Percentiles rank a stretch among this genome's conserved stretches.
Evolutionary conservation across 2,113 vertebrate species (phyloP).

Genomic region (Setophaga petechia): DNA sequence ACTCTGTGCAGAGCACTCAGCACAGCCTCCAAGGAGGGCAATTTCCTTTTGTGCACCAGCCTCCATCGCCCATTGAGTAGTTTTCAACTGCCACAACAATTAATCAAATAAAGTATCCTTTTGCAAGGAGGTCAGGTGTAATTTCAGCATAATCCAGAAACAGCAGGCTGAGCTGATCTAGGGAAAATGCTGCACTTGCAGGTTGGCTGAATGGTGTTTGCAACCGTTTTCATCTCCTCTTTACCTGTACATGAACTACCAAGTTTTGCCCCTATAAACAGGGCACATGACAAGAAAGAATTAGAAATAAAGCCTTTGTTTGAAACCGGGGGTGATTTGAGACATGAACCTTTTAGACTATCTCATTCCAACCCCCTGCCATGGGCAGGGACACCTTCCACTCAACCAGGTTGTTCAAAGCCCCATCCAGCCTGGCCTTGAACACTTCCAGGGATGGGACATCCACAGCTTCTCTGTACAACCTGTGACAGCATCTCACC

Average conservation of each 20-base stretch:
- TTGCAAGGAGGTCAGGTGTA: conserved; percentile 25
- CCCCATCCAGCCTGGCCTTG: too few relatives aligned
- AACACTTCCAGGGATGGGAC: too few relatives aligned
- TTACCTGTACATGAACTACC: not conserved
- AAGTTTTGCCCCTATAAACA: not conserved
- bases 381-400: too few relatives aligned
- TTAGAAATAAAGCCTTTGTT: not conserved
- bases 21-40: not conserved
- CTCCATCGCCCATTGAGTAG: not conserved
- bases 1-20: not conserved
- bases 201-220: not conserved
- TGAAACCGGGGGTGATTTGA: not conserved
- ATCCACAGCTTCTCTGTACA: too few relatives aligned
- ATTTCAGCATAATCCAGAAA: conserved; percentile 29
- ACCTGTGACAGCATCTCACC: too few relatives aligned
- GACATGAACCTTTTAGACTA: not conserved
- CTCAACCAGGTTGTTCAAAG: too few relatives aligned
- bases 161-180: not conserved
- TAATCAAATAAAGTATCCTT: conserved; percentile 51
- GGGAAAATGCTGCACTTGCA: not conserved
- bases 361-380: too few relatives aligned
- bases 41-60: conserved; percentile 39
- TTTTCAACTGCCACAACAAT: not conserved
- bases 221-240: not conserved
- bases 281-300: not conserved